Conservation (phyloP, 2,888 invertebrate genomes). For the Andrena marginata region DNA sequence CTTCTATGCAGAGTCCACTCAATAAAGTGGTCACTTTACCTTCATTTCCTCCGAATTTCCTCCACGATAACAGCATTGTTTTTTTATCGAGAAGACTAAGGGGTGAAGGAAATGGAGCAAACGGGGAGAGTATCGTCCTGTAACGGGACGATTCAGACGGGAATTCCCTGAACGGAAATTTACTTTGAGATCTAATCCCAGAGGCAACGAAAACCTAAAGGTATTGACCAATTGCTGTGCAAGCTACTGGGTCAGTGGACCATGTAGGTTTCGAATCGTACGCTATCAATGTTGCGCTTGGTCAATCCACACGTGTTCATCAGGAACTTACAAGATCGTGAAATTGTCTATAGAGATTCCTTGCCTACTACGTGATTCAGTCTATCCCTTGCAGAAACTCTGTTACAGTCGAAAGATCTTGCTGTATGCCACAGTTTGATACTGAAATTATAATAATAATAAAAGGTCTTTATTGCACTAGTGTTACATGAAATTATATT, state of each 20-base stretch:
- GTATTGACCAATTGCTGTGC: constrained; percentile 48
- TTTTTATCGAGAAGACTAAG: neutral
- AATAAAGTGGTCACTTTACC: neutral
- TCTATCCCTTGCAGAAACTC: neutral
- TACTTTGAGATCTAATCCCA: constrained; percentile 49
- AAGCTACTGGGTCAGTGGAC: constrained; percentile 40
- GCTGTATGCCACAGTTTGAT: neutral
- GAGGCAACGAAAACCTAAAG: constrained; percentile 38
- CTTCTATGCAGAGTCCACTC: too few relatives aligned
- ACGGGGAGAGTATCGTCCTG: constrained; percentile 11
- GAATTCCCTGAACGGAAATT: constrained; percentile 52
- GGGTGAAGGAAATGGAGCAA: neutral
- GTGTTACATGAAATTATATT: too few relatives aligned
- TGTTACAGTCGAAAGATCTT: constrained; percentile 5
- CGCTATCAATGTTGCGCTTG: constrained; percentile 26
- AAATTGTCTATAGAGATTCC: constrained; percentile 46
- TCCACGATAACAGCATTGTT: neutral
- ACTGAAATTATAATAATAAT: too few relatives aligned
- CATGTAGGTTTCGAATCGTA: neutral
- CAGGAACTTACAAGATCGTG: constrained; percentile 35
- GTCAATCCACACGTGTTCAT: constrained; percentile 39
- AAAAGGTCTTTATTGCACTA: too few relatives aligned
- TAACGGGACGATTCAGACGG: constrained; percentile 41
- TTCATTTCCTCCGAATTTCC: constrained; percentile 10
- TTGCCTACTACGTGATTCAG: constrained; percentile 27